phyloP scores from a whole-genome alignment of 2,113 vertebrate genomes.

The Callionymus lyra region DNA sequence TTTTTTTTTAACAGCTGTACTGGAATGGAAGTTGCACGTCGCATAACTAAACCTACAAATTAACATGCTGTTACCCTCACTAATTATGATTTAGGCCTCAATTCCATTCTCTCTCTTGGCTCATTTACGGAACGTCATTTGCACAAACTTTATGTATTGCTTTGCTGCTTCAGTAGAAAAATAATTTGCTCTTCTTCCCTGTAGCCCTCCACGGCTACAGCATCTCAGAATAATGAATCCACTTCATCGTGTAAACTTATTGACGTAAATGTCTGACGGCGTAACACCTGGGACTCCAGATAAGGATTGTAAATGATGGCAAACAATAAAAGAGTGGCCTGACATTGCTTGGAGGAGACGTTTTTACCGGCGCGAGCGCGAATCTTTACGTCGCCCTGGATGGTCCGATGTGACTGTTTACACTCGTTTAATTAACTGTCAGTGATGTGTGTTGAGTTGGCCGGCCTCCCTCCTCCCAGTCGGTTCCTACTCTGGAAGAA shows the following conservation, averaged over 20 bases:
- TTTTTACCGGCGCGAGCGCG: conserved; percentile 13
- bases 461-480: conserved; percentile 18
- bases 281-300: conserved; percentile 10
- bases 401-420: no score
- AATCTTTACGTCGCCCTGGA: conserved; percentile 29
- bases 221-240: conserved; percentile 6
- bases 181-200: no score
- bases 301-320: conserved; percentile 24
- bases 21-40: no score
- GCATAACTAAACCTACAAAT: no score
- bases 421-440: conserved; percentile 52
- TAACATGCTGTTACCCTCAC: no score
- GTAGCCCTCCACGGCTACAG: no score
- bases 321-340: conserved; percentile 25
- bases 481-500: conserved; percentile 27
- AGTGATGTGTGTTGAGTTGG: conserved; percentile 48
- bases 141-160: no score
- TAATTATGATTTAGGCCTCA: no score
- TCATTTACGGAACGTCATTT: no score
- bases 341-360: conserved; percentile 19
- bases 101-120: no score
- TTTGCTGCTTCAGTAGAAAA: no score
- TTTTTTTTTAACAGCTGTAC: no score
- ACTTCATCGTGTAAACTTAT: conserved; percentile 18
- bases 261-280: conserved; percentile 22